Evolutionary conservation across 2,888 invertebrate genomes (phyloP).

Genomic region (Anagyrus pseudococci): DNA sequence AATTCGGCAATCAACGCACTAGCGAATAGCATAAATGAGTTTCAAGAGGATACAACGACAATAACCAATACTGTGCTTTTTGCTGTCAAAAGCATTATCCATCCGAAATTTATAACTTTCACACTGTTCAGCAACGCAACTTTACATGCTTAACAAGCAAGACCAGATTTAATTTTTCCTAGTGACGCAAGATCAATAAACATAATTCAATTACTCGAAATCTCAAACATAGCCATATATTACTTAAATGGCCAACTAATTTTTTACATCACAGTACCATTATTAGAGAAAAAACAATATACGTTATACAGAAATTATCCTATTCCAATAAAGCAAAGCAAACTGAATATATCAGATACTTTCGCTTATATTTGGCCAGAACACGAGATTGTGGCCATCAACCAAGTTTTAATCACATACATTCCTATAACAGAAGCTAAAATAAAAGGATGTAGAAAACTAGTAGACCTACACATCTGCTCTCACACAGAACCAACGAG

Average conservation of each 20-base stretch:
- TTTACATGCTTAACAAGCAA: no score
- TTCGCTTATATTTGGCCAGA: slow-evolving; percentile 1
- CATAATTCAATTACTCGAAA: no score
- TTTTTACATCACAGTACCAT: not conserved
- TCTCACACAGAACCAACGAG: not conserved
- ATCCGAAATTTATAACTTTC: not conserved
- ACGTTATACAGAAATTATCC: not conserved
- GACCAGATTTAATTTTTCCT: no score
- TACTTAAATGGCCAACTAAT: not conserved
- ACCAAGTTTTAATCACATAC: not conserved
- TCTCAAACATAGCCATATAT: no score
- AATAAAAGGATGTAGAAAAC: not conserved
- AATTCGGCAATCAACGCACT: not conserved
- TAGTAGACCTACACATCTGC: not conserved
- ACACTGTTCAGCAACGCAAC: not conserved
- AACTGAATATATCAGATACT: not conserved
- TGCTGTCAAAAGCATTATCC: not conserved
- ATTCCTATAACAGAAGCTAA: not conserved
- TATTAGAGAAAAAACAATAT: not conserved
- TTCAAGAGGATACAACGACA: not conserved
- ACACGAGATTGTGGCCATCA: not conserved
- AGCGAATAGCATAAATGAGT: not conserved
- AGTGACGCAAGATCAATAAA: no score
- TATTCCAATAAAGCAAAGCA: not conserved
- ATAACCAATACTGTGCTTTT: not conserved